Evolutionary conservation across 2,797 vertebrate species (phyloP).

Genomic region (Chaunax sp.): DNA sequence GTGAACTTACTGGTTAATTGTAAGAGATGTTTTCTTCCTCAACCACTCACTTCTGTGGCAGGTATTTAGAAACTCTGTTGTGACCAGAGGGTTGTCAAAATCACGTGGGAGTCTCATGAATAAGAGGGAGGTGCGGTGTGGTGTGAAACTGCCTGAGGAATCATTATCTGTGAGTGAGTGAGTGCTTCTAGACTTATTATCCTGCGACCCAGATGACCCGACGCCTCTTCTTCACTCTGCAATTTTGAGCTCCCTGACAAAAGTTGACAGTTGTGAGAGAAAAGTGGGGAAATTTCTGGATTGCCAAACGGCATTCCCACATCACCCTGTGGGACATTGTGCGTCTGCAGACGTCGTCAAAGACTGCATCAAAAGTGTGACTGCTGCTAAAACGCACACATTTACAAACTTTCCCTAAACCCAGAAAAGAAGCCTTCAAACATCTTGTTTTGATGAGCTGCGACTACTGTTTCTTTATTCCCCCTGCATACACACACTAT

Average conservation of each 20-base stretch:
- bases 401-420: too few relatives aligned
- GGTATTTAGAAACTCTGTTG: background rate
- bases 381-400: background rate
- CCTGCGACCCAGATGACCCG: conserved; percentile 1
- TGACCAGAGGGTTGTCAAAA: background rate
- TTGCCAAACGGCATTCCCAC: background rate
- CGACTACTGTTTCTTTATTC: too few relatives aligned
- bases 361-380: background rate
- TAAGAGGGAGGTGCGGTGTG: background rate
- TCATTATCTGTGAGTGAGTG: conserved; percentile 1
- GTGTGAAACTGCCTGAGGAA: conserved; percentile 12
- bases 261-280: background rate
- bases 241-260: background rate
- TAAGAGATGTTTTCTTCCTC: background rate
- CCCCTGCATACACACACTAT: too few relatives aligned
- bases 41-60: background rate
- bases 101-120: background rate
- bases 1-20: background rate
- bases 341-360: background rate
- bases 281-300: background rate
- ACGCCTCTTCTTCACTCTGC: background rate
- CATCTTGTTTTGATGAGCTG: too few relatives aligned
- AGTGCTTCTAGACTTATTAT: background rate
- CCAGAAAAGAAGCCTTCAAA: too few relatives aligned
- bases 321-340: background rate